These are phyloP conservation scores for Formica selysi DNA, from an alignment of 1,140 invertebrate genomes.

Conservation along the genomic window DNA sequence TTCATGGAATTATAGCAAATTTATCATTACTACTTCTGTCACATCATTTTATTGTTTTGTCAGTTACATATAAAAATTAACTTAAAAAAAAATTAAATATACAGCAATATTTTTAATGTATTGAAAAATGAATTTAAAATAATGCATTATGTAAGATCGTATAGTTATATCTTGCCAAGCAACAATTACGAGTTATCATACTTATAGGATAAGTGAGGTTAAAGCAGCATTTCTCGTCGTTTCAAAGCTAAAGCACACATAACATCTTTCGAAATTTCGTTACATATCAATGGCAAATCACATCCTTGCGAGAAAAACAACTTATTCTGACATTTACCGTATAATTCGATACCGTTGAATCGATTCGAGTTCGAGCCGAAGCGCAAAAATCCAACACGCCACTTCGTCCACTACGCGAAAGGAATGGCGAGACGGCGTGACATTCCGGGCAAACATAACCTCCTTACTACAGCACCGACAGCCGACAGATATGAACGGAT, in stretches of 20 bases:
- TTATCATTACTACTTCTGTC: constrained; percentile 20
- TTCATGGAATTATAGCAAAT: background rate
- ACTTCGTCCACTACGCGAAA: constrained; percentile 5
- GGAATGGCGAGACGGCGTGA: background rate
- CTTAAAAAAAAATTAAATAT: background rate
- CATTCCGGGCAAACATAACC: background rate
- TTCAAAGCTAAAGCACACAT: background rate
- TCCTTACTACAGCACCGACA: background rate
- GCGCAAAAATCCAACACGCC: constrained; percentile 30
- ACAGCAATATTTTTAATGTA: background rate
- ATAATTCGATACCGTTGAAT: constrained; percentile 24
- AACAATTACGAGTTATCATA: background rate
- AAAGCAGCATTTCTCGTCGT: constrained; percentile 59
- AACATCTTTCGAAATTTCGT: constrained; percentile 33
- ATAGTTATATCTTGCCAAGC: background rate
- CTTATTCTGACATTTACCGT: constrained; percentile 62
- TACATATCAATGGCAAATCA: background rate
- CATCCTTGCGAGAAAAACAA: background rate
- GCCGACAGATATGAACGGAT: too few relatives aligned
- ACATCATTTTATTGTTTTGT: background rate
- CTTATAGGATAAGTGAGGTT: constrained; percentile 69
- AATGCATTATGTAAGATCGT: constrained; percentile 9
- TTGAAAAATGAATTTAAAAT: background rate
- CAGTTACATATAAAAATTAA: background rate
- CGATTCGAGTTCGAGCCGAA: background rate